A percentile compares a stretch with the other conserved stretches of the same genome.
Evolutionary conservation across 2,888 invertebrate species (phyloP).

Genomic region (Dryocosmus kuriphilus): DNA sequence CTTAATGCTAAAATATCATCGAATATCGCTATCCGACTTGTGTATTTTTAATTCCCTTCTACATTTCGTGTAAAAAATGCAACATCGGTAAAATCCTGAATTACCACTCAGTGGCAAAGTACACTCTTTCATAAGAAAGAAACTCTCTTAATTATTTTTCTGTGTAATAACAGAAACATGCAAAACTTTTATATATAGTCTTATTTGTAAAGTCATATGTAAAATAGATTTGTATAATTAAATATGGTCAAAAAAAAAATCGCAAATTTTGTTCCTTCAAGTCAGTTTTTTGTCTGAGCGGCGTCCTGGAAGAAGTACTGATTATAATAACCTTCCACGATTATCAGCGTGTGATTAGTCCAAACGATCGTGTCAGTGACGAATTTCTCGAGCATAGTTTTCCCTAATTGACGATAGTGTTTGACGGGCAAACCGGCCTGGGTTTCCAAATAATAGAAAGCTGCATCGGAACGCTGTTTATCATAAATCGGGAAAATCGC

Average conservation of each 20-base stretch:
- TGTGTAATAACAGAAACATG: conserved; percentile 20
- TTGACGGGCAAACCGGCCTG: conserved; percentile 65
- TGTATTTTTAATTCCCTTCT: conserved; percentile 7
- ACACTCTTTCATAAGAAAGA: conserved; percentile 53
- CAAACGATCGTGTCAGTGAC: conserved; percentile 53
- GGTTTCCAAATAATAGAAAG: conserved; percentile 63
- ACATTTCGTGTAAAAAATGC: conserved; percentile 1
- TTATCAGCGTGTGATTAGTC: conserved; percentile 54
- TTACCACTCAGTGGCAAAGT: conserved; percentile 52
- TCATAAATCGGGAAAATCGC: conserved; percentile 65
- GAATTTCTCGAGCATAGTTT: conserved; percentile 53
- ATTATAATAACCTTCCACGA: conserved; percentile 58
- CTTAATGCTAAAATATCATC: background rate
- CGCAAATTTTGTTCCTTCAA: conserved; percentile 13
- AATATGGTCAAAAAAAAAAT: conserved; percentile 40
- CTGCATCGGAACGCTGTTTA: conserved; percentile 57
- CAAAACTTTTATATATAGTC: background rate
- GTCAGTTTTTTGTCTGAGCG: background rate
- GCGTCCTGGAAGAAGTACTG: conserved; percentile 56
- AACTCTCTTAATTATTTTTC: conserved; percentile 4
- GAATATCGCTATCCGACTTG: background rate
- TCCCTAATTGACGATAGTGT: conserved; percentile 62
- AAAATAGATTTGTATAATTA: conserved; percentile 8
- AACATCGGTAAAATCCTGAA: background rate
- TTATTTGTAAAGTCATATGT: conserved; percentile 2